Percentiles rank a stretch among this genome's conserved stretches.
Evolutionary conservation across 2,797 vertebrate species (phyloP).

Genomic region (Lophura swinhoii): DNA sequence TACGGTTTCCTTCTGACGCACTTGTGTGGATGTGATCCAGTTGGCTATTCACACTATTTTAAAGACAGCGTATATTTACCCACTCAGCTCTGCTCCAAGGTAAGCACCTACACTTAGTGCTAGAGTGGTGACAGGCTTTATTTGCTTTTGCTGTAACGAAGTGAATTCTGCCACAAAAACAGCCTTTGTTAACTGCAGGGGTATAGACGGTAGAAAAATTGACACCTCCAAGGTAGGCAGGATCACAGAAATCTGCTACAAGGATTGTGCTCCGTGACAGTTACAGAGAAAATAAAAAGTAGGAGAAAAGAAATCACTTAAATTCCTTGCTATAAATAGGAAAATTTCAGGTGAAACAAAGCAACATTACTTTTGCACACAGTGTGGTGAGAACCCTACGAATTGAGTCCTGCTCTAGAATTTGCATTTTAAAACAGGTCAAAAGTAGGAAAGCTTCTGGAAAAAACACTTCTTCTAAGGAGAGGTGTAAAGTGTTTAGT

Average conservation of each 20-base stretch:
- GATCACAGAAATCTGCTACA: background rate
- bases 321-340: background rate
- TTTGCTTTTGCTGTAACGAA: constrained; percentile 64
- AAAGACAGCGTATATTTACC: constrained; percentile 66
- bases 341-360: constrained; percentile 1
- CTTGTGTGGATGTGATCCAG: constrained; percentile 54
- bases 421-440: constrained; percentile 14
- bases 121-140: constrained; percentile 63
- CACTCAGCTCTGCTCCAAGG: constrained; percentile 65
- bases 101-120: constrained; percentile 60
- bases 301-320: background rate
- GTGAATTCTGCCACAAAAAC: constrained; percentile 27
- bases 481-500: background rate
- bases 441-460: constrained; percentile 4
- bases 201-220: background rate
- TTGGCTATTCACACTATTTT: constrained; percentile 54
- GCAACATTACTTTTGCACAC: background rate
- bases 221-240: background rate
- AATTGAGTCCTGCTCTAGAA: background rate
- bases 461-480: constrained; percentile 17
- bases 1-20: constrained; percentile 54
- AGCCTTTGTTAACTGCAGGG: background rate
- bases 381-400: background rate
- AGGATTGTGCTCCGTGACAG: background rate
- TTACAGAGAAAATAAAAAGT: background rate